Percentiles rank a stretch among this genome's conserved stretches.
These are phyloP conservation scores for Cassiopea xamachana DNA, from an alignment of 30 jellyfish, hydroid and myxozoan species.

Conservation along the genomic window DNA sequence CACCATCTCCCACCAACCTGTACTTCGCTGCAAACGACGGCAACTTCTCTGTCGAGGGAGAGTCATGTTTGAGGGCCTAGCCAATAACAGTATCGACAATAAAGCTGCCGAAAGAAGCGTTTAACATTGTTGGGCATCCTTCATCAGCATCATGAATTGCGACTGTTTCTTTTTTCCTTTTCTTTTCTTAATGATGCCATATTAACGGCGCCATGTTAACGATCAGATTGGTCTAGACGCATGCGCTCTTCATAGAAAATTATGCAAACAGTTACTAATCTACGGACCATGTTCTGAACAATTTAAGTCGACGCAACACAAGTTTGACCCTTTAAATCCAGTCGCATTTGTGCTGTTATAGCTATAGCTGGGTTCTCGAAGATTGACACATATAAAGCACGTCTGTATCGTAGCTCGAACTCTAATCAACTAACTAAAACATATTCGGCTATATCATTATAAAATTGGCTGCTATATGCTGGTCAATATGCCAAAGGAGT, in stretches of 20 bases:
- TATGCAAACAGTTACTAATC: conserved; percentile 11
- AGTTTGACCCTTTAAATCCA: conserved; percentile 26
- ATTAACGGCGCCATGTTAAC: background rate
- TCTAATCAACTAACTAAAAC: too few relatives aligned
- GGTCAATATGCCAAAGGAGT: too few relatives aligned
- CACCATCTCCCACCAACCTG: too few relatives aligned
- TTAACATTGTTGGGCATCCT: conserved; percentile 50
- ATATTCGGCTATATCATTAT: too few relatives aligned
- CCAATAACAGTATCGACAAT: conserved; percentile 35
- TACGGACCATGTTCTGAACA: conserved; percentile 24
- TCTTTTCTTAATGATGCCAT: conserved; percentile 2
- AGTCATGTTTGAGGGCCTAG: conserved; percentile 13
- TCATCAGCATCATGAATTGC: conserved; percentile 53
- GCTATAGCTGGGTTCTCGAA: too few relatives aligned
- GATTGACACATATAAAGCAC: too few relatives aligned
- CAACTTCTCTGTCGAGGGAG: conserved; percentile 58
- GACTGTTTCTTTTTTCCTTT: conserved; percentile 19
- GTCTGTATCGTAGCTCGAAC: too few relatives aligned
- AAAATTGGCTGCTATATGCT: too few relatives aligned
- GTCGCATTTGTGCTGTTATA: conserved; percentile 4
- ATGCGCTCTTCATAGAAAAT: conserved; percentile 31
- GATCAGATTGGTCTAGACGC: conserved; percentile 3
- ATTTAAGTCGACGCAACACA: conserved; percentile 30
- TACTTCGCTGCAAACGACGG: too few relatives aligned
- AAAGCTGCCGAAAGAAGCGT: conserved; percentile 53